A percentile compares a stretch with the other conserved stretches of the same genome.
Evolutionary conservation across 2,888 invertebrate species (phyloP).

Genomic region (Mythimna vitellina): DNA sequence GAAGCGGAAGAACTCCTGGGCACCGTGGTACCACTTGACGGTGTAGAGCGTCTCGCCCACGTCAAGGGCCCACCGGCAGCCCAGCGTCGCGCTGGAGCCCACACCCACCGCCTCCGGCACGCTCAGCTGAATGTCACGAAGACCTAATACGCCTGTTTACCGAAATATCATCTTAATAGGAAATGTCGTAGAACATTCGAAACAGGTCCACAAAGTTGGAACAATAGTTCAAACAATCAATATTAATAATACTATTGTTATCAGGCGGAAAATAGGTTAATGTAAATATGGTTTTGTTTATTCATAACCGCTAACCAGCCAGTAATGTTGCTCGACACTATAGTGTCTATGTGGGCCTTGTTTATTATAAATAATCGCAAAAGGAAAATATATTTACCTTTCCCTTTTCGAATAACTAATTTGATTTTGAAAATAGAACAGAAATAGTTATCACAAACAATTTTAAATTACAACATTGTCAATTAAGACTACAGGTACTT

Average conservation of each 20-base stretch:
- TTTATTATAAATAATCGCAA: neutral
- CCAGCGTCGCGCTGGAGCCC: conserved; percentile 93
- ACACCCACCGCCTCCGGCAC: conserved; percentile 93
- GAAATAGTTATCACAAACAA: conserved; percentile 22
- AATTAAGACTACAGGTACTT: conserved; percentile 21
- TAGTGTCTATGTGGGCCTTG: neutral
- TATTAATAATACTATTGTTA: neutral
- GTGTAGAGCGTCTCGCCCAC: conserved; percentile 93
- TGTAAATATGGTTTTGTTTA: neutral
- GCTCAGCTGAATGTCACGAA: conserved; percentile 93
- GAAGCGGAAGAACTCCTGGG: conserved; percentile 94
- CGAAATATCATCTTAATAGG: conserved; percentile 27
- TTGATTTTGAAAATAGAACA: conserved; percentile 19
- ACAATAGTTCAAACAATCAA: neutral
- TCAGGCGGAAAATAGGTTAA: neutral
- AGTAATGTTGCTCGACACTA: neutral
- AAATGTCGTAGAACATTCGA: conserved; percentile 3
- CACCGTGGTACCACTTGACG: conserved; percentile 95
- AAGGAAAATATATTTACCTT: conserved; percentile 3
- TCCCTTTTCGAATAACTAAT: neutral
- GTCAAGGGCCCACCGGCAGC: conserved; percentile 94
- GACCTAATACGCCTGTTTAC: conserved; percentile 88
- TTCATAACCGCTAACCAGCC: neutral
- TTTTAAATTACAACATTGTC: conserved; percentile 32
- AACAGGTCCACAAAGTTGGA: neutral